A percentile compares a stretch with the other conserved stretches of the same genome.
Conservation (phyloP, 2,113 vertebrate species). For the Bos taurus region DNA sequence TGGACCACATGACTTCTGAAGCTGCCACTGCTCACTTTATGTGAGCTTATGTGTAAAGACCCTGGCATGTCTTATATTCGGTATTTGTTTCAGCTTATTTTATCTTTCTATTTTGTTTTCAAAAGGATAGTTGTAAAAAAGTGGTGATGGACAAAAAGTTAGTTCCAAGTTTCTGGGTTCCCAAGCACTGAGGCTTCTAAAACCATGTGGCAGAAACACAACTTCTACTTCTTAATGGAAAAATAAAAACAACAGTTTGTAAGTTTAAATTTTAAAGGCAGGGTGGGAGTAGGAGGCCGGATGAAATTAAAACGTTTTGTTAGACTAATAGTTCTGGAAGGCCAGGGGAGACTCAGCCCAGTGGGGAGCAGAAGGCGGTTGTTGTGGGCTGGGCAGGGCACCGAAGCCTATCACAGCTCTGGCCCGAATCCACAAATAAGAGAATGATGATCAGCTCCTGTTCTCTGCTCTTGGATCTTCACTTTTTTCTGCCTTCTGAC, state of each 20-base stretch:
- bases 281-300: not conserved
- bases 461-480: not conserved
- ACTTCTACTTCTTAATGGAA: not conserved
- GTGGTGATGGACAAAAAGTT: not conserved
- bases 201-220: not conserved
- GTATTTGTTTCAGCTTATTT: conserved; percentile 12
- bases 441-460: not conserved
- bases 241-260: not conserved
- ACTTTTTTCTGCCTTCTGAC: not conserved
- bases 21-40: not conserved
- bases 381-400: not conserved
- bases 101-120: not conserved
- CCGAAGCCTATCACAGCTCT: not conserved
- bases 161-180: not conserved
- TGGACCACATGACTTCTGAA: not conserved
- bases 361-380: not conserved
- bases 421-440: not conserved
- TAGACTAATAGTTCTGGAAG: not conserved
- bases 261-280: not conserved
- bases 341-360: not conserved
- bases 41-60: not conserved
- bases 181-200: not conserved
- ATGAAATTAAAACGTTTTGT: not conserved
- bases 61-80: not conserved
- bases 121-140: not conserved